phyloP scores from a whole-genome alignment of 1,140 invertebrate species.

The Hycleus cichorii region DNA sequence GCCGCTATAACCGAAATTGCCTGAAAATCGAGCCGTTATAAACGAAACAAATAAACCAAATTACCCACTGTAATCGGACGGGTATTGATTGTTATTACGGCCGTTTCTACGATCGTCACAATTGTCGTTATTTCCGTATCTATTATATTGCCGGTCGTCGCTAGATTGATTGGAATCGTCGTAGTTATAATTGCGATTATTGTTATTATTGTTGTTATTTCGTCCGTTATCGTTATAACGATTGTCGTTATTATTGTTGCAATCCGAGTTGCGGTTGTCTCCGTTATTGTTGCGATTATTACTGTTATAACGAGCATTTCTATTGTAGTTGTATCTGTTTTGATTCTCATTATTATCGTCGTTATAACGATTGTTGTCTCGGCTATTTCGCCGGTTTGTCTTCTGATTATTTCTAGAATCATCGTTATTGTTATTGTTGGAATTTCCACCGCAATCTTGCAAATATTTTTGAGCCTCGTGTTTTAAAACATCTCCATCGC shows the following conservation, averaged over 20 bases:
- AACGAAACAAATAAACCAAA: neutral
- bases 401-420: slow-evolving; percentile 7
- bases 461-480: slow-evolving; percentile 16
- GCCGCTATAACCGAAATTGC: slow-evolving; percentile 7
- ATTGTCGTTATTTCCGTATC: neutral
- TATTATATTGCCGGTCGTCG: neutral
- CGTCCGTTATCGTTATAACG: slow-evolving; percentile 6
- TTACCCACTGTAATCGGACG: neutral
- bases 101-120: neutral
- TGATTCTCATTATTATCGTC: slow-evolving; percentile 1
- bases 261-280: slow-evolving; percentile 1
- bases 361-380: neutral
- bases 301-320: neutral
- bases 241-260: slow-evolving; percentile 6
- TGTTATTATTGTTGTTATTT: neutral
- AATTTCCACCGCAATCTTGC: slow-evolving; percentile 13
- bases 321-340: neutral
- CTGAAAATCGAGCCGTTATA: neutral
- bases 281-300: slow-evolving; percentile 9
- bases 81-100: neutral
- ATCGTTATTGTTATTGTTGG: slow-evolving; percentile 13
- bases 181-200: neutral
- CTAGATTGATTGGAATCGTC: slow-evolving; percentile 6
- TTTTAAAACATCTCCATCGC: slow-evolving; percentile 15
- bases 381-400: neutral